phyloP scores from a whole-genome alignment of 2,797 vertebrate species.

The Lacerta bilineata region DNA sequence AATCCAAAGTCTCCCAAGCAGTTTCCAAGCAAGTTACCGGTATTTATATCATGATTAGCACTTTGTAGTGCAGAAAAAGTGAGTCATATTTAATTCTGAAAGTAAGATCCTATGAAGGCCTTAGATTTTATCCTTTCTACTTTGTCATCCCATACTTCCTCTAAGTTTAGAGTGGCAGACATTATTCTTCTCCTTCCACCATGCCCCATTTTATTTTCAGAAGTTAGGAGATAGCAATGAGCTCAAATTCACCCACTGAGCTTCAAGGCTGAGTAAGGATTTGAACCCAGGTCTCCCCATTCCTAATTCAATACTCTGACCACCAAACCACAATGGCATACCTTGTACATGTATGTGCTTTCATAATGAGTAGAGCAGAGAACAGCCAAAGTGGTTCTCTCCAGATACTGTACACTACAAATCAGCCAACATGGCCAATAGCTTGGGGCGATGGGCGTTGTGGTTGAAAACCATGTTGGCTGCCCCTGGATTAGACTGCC shows the following conservation, averaged over 20 bases:
- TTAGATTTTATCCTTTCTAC: neutral
- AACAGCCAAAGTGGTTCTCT: too few relatives aligned
- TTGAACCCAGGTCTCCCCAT: neutral
- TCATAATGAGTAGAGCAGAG: neutral
- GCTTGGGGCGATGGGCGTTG: too few relatives aligned
- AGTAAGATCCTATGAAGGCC: neutral
- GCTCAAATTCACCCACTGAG: neutral
- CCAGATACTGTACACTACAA: too few relatives aligned
- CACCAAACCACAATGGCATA: neutral
- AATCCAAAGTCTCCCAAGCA: neutral
- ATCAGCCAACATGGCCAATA: too few relatives aligned
- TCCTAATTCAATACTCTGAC: neutral
- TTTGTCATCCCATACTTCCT: too few relatives aligned
- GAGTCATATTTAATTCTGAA: neutral
- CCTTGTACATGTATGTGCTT: neutral
- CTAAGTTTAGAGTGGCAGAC: neutral
- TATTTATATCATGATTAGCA: neutral
- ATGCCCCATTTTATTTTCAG: neutral
- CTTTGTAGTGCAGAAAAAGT: neutral
- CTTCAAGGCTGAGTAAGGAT: neutral
- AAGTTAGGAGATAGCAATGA: neutral
- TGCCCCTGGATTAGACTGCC: neutral
- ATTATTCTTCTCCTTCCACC: neutral
- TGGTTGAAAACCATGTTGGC: neutral
- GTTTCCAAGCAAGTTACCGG: neutral